Base-by-base conservation (phyloP, 2,113 vertebrate species). In the Chrysemys picta region DNA sequence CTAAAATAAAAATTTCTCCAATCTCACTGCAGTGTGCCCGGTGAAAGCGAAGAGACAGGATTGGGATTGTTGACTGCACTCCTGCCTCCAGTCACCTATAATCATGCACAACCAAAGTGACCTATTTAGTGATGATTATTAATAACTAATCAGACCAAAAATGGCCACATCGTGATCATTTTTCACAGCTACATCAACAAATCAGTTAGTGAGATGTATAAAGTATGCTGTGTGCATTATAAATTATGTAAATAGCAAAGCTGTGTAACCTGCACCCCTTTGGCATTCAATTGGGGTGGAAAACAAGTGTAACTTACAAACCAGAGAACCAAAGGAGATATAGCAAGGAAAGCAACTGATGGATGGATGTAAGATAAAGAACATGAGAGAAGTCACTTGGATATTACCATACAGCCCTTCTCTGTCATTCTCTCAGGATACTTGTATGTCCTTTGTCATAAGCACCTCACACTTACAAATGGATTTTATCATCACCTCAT, bases 241-340 rank as follows among this genome's bases (percentile, higher is more conserved):
- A 27, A 27, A 29, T 87, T 78, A 57, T 21, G 8, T 42, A 0
- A 0, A 0, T 25, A 49, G 75, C 14, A 3, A 27, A 53, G 31
- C 5, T 35, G 27, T 8, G 14, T 65, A n/a, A 65, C 14, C 3
- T 5, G 6, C 1, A 29, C 35, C 11, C 2, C 0, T 75, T 42
- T 88, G 84, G 49, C 86, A 52, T 0, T 1, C 14, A 85, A 69
- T 56, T 80, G 56, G 72, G 19, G 21, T 88, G 31, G 29, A 84
- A 84, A 91, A 86, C 3, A 22, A 85, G 54, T 42, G 69, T 75
- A 75, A 75, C 5, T 42, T 75, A 75, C n/a, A 75, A 25, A 21
- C n/a, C 22, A 75, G 72, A 42, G n/a, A 65, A 24, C n/a, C 10
- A 35, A 42, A 42, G 38, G 38, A 25, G 21, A 24, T 42, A 31